Base-by-base conservation (phyloP, 2,113 vertebrate genomes). In the Microtus oregoni region DNA sequence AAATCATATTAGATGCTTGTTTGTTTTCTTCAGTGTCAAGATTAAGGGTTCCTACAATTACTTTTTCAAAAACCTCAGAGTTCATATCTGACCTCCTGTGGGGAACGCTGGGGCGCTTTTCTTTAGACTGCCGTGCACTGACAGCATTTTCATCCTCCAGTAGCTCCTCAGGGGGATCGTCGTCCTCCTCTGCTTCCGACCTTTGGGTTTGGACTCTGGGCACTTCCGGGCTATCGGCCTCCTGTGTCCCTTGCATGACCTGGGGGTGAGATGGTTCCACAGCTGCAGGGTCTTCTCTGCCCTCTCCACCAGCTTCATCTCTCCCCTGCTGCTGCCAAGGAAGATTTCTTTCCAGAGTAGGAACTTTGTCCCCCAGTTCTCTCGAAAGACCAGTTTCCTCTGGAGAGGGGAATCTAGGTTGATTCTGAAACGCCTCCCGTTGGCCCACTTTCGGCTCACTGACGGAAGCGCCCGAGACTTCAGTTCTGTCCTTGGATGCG, bases 71-170 rank as follows among this genome's bases (percentile, higher is more conserved):
- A 67, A 26, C 72, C 52, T 97, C 90, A 17, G 87, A 58, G 19
- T 76, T 92, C 50, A 3, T 19, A 63, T 47, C 70, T 35, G 79
- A 22, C 4, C 0, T 78, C 58, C 73, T 28, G 47, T 44, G 50
- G 20, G 90, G 95, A 41, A 24, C 0, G 32, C 79, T 86, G 14
- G 65, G 90, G 90, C 41, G 30, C 35, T 28, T 81, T 81, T 89
- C 97, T 96, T 97, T 96, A 1, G 96, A 97, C 58, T 92, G 91
- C 76, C 96, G 96, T 83, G 99, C 98, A 47, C 97, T 98, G 1
- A 86, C 44, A 72, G 99, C 99, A 63, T 99, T 99, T 98, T 99
- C 99, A 98, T 99, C 99, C 97, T 99, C 99, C 76, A 99, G 97
- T 1, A 99, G 98, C 73, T 98, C 98, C 75, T 99, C 98, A 1